phyloP scores from a whole-genome alignment of 2,888 invertebrate genomes.

The Isotomurus palustris region DNA sequence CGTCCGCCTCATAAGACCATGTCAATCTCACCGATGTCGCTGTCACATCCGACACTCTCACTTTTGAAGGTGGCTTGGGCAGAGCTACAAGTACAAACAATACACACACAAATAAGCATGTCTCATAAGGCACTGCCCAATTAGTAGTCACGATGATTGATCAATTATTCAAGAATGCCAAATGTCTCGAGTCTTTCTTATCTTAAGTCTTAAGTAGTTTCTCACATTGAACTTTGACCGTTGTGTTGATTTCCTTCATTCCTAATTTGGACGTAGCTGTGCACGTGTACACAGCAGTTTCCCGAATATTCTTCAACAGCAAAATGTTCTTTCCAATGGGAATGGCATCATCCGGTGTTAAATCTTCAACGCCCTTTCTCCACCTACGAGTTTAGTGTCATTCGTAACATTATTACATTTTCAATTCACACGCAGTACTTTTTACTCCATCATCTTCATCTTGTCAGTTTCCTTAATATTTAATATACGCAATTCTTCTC shows the following conservation, averaged over 20 bases:
- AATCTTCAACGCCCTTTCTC: slow-evolving; percentile 76
- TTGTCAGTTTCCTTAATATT: neutral
- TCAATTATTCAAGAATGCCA: too few relatives aligned
- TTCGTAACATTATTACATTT: too few relatives aligned
- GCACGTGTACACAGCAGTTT: slow-evolving; percentile 95
- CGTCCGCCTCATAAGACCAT: slow-evolving; percentile 80
- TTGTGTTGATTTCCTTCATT: slow-evolving; percentile 78
- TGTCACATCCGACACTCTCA: slow-evolving; percentile 87
- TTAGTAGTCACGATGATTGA: too few relatives aligned
- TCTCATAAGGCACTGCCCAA: too few relatives aligned
- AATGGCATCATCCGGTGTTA: slow-evolving; percentile 83
- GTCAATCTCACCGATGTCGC: slow-evolving; percentile 86
- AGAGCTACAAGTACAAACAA: slow-evolving; percentile 61
- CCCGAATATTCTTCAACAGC: slow-evolving; percentile 75
- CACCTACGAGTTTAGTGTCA: slow-evolving; percentile 52
- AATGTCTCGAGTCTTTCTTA: too few relatives aligned
- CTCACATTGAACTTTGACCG: slow-evolving; percentile 95
- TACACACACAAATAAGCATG: neutral
- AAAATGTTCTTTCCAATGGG: slow-evolving; percentile 72
- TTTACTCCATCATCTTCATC: neutral
- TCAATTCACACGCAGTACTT: neutral
- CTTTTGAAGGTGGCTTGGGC: slow-evolving; percentile 83
- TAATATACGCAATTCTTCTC: neutral
- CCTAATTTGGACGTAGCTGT: slow-evolving; percentile 91
- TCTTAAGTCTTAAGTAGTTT: slow-evolving; percentile 8